Percentiles rank a stretch among this genome's conserved stretches.
Conservation (phyloP, 2,113 vertebrate species). For the Craseonycteris thonglongyai region DNA sequence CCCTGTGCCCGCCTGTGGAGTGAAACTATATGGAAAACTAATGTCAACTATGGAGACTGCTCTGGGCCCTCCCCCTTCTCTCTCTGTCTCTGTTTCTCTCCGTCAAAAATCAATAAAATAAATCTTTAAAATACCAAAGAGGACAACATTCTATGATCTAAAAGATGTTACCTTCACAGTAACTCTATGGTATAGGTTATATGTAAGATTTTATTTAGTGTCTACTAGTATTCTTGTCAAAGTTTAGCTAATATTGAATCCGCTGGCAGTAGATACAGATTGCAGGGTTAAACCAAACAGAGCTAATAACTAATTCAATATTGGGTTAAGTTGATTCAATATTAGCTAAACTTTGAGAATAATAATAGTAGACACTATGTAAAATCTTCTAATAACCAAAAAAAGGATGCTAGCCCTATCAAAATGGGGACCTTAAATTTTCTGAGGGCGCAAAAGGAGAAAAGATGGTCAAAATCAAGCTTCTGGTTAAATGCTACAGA, state of each 20-base stretch:
- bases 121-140: not conserved
- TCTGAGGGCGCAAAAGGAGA: not conserved
- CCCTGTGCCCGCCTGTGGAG: too few relatives aligned
- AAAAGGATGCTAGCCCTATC: not conserved
- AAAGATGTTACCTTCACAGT: not conserved
- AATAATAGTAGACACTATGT: not conserved
- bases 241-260: not conserved
- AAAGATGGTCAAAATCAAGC: not conserved
- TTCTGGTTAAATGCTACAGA: conserved; percentile 5
- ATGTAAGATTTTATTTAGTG: not conserved
- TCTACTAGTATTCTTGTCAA: not conserved
- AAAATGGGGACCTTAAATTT: conserved; percentile 21
- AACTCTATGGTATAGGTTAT: not conserved
- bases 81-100: too few relatives aligned
- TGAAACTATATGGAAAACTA: too few relatives aligned
- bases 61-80: too few relatives aligned
- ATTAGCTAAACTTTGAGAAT: conserved; percentile 2
- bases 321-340: not conserved
- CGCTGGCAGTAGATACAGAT: not conserved
- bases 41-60: too few relatives aligned
- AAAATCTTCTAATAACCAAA: not conserved
- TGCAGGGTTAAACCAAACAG: not conserved
- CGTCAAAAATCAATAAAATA: too few relatives aligned
- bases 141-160: not conserved
- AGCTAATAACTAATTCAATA: not conserved